Evolutionary conservation across 64 coral and sea anemone species (phyloP).

Genomic region (Cladopsammia gracilis): DNA sequence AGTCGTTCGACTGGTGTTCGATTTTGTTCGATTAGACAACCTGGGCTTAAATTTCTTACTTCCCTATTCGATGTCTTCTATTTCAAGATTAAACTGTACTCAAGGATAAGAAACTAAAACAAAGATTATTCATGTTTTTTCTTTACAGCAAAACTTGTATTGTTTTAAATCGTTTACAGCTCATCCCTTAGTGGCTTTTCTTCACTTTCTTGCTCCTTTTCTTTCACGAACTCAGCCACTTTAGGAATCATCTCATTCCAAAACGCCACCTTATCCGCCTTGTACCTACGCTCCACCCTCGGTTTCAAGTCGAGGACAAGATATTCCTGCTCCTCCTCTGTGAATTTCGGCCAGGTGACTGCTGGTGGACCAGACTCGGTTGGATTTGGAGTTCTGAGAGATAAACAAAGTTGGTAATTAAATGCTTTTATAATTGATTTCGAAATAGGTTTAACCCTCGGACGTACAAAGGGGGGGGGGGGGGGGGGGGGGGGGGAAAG

Average conservation of each 20-base stretch:
- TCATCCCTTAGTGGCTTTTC: conserved; percentile 19
- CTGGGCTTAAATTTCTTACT: no score
- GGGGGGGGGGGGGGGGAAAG: no score
- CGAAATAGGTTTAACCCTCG: no score
- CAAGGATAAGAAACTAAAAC: no score
- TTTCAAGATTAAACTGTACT: no score
- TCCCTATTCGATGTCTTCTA: no score
- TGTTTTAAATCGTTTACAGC: not conserved
- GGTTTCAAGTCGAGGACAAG: conserved; percentile 56
- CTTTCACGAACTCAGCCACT: not conserved
- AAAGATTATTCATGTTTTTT: no score
- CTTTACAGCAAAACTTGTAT: not conserved
- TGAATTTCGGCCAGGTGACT: conserved; percentile 72
- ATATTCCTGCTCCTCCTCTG: conserved; percentile 22
- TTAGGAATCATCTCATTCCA: not conserved
- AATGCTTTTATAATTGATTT: no score
- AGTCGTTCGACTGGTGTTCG: no score
- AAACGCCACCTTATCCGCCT: conserved; percentile 13
- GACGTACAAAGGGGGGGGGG: no score
- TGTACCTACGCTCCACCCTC: conserved; percentile 58
- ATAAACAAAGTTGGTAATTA: not conserved
- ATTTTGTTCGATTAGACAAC: no score
- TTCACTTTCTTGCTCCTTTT: not conserved
- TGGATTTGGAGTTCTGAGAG: conserved; percentile 48
- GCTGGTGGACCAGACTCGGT: conserved; percentile 20